Evolutionary conservation across 2,113 vertebrate species (phyloP), one percentile per base, ranked within the genome.

Genomic region (Rhynchopsitta pachyrhyncha): DNA sequence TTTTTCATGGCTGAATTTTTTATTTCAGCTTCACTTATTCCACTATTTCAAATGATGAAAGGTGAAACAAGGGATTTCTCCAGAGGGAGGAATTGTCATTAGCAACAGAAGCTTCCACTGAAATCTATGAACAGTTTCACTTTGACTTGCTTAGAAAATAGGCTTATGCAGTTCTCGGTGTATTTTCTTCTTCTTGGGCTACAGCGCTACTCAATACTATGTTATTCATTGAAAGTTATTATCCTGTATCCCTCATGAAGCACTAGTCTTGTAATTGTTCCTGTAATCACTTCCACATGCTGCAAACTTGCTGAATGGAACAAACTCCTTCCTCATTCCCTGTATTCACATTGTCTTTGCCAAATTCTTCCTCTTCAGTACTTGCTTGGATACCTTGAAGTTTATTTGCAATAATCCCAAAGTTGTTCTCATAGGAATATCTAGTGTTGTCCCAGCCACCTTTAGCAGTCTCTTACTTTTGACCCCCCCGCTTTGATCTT

Each of bases 221-320:
- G 17, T 64, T 92, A 64, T 83, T 80, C 17, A 62, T 22, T 93
- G 69, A 50, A 77, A 70, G 13, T 71, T 81, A 37, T 67, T 75
- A 86, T 57, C 78, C 69, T 44, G 10, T 66, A 33, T 90, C 35
- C 86, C 59, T 75, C 53, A 29, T 33, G 42, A 11, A 91, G 42
- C 68, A 55, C 60, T 85, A 27, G 33, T 50, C 29, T 78, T 87
- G 62, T 47, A 92, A 75, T 82, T 60, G 47, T 74, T 42, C 46
- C 92, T 81, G 17, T 93, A 94, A 93, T 90, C 42, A 19, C 31
- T 96, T 90, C 79, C 88, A 95, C 70, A 85, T 91, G 81, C 77
- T 87, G 74, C 55, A 76, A 6, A 66, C 66, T 60, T 81, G 50
- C 76, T 71, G 50, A 76, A 47, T 25, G 63, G 73, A 83, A 42